These are phyloP conservation scores for Calephelis virginiensis DNA, from an alignment of 1,140 invertebrate species.

Conservation along the genomic window DNA sequence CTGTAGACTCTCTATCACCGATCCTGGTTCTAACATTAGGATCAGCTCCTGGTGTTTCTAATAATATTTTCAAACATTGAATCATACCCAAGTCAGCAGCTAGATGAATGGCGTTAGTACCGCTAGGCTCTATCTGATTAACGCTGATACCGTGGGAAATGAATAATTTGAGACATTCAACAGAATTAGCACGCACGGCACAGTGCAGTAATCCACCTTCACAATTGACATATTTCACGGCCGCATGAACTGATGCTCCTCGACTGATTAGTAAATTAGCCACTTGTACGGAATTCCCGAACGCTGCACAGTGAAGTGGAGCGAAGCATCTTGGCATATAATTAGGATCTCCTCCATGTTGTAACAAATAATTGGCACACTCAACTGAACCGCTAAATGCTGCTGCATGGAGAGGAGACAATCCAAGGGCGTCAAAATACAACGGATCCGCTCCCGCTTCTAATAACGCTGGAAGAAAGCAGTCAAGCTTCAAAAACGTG, in stretches of 20 bases:
- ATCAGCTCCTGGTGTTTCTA: slow-evolving; percentile 83
- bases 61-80: slow-evolving; percentile 83
- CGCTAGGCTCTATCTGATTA: slow-evolving; percentile 83
- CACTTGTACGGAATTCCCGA: slow-evolving; percentile 86
- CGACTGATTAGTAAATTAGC: slow-evolving; percentile 84
- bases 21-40: slow-evolving; percentile 81
- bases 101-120: slow-evolving; percentile 87
- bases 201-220: slow-evolving; percentile 88
- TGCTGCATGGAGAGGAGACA: slow-evolving; percentile 86
- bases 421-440: slow-evolving; percentile 83
- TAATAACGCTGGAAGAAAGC: slow-evolving; percentile 81
- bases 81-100: slow-evolving; percentile 86
- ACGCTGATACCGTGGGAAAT: slow-evolving; percentile 84
- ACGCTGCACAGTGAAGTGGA: slow-evolving; percentile 89
- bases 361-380: slow-evolving; percentile 84
- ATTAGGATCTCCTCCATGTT: slow-evolving; percentile 84
- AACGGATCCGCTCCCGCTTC: slow-evolving; percentile 83
- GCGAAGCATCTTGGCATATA: slow-evolving; percentile 83
- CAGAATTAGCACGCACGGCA: slow-evolving; percentile 86
- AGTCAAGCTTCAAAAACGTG: slow-evolving; percentile 83
- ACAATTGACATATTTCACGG: slow-evolving; percentile 81
- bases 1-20: slow-evolving; percentile 84
- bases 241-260: slow-evolving; percentile 81
- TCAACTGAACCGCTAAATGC: slow-evolving; percentile 87
- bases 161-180: slow-evolving; percentile 86